Evolutionary conservation across 2,113 vertebrate genomes (phyloP), one percentile per base, ranked within the genome.

Genomic region (Xiphias gladius): DNA sequence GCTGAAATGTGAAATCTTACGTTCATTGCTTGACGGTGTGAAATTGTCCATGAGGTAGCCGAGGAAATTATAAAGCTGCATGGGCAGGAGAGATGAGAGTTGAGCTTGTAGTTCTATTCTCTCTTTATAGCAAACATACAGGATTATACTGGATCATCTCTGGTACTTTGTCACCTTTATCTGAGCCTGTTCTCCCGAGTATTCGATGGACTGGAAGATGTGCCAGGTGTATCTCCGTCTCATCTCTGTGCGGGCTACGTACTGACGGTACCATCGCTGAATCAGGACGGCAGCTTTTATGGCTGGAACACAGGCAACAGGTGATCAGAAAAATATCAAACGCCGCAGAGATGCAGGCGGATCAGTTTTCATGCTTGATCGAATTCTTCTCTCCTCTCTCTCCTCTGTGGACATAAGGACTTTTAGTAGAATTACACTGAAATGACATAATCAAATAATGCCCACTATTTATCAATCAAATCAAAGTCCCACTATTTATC

Each of bases 181-280:
- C 94, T 99, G 98, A 62, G 99, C 97, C 80, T 99, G 98, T 86
- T 98, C 96, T 0, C 97, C 97, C 0, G 97, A 94, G 0, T 99
- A 98, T 79, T 99, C 98, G 26, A 98, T 97, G 28, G 97, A 98
- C 64, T 99, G 98, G 85, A 99, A 99, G 91, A 99, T 98, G 79
- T 96, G 96, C 97, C 98, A 99, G 35, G 97, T 98, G 89, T 97
- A 98, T 26, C 96, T 95, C 4, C 97, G 94, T 24, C 97, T 96
- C 95, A 97, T 96, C 92, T 99, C 97, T 91, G 96, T 94, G 22
- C 96, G 96, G 8, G 97, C 97, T 0, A 95, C 73, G 0, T 97
- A 95, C 83, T 97, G 96, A 39, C 97, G 96, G 75, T 98, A 98
- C 98, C 98, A 99, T 67, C 91, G 94, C 82, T 99, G 97, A 83